Percentiles rank a stretch among this genome's conserved stretches.
These are phyloP conservation scores for Scylla paramamosain DNA, from an alignment of 1,140 invertebrate genomes.

Conservation along the genomic window DNA sequence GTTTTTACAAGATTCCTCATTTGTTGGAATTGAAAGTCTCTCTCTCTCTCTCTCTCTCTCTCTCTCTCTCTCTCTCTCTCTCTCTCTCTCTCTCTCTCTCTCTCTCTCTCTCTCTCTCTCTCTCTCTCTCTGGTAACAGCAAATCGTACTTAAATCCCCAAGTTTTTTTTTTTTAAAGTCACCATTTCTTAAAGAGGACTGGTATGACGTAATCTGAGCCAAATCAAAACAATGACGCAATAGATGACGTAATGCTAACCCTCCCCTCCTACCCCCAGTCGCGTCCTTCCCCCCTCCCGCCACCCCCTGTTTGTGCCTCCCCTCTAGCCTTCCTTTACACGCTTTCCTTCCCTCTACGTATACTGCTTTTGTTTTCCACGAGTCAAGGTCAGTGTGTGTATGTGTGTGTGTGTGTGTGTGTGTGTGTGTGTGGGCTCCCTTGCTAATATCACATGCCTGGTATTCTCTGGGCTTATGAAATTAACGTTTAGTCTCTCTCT, in stretches of 20 bases:
- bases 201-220: too few relatives aligned
- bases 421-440: constrained; percentile 2
- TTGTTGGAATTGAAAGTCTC: too few relatives aligned
- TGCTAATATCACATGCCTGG: not conserved
- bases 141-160: not conserved
- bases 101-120: too few relatives aligned
- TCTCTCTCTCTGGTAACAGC: too few relatives aligned
- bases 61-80: too few relatives aligned
- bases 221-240: too few relatives aligned
- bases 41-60: too few relatives aligned
- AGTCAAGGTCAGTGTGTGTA: not conserved
- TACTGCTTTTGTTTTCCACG: too few relatives aligned
- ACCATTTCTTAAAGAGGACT: too few relatives aligned
- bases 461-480: not conserved
- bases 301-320: not conserved
- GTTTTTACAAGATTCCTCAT: too few relatives aligned
- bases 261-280: not conserved
- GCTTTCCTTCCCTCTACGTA: not conserved
- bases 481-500: not conserved
- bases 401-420: constrained; percentile 35
- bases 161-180: not conserved
- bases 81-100: too few relatives aligned
- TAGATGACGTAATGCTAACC: not conserved
- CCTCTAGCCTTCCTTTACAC: not conserved
- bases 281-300: not conserved